Evolutionary conservation across 2,797 vertebrate species (phyloP).

Genomic region (Chaetophractus vellerosus): DNA sequence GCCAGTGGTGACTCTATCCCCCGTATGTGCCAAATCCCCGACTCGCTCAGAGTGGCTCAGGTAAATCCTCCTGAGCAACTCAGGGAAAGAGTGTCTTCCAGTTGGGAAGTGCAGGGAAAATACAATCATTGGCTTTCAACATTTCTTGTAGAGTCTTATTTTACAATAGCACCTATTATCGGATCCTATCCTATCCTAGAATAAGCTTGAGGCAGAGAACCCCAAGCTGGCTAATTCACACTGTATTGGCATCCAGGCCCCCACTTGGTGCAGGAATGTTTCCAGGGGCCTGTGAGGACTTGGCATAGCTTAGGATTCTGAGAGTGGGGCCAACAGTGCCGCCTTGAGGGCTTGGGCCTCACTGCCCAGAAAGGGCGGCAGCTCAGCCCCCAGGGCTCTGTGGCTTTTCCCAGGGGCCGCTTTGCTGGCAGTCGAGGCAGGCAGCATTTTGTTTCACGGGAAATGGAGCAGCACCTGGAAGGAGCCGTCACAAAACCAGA

Average conservation of each 20-base stretch:
- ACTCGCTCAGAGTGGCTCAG: not conserved
- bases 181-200: not conserved
- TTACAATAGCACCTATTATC: not conserved
- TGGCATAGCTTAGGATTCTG: not conserved
- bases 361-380: not conserved
- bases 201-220: not conserved
- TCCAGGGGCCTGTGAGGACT: not conserved
- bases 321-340: not conserved
- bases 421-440: not conserved
- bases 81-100: not conserved
- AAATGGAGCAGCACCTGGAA: conserved; percentile 12
- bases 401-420: not conserved
- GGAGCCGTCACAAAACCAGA: not conserved
- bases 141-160: conserved; percentile 13
- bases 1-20: not conserved
- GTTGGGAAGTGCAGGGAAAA: not conserved
- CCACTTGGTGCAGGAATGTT: not conserved
- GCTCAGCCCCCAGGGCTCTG: not conserved
- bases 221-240: not conserved
- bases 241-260: not conserved
- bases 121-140: not conserved
- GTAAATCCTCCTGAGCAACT: not conserved
- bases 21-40: not conserved
- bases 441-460: not conserved
- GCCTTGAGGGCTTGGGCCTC: not conserved